Percentiles rank a stretch among this genome's conserved stretches.
Conservation (phyloP, 2,888 invertebrate genomes). For the Nemurella pictetii region DNA sequence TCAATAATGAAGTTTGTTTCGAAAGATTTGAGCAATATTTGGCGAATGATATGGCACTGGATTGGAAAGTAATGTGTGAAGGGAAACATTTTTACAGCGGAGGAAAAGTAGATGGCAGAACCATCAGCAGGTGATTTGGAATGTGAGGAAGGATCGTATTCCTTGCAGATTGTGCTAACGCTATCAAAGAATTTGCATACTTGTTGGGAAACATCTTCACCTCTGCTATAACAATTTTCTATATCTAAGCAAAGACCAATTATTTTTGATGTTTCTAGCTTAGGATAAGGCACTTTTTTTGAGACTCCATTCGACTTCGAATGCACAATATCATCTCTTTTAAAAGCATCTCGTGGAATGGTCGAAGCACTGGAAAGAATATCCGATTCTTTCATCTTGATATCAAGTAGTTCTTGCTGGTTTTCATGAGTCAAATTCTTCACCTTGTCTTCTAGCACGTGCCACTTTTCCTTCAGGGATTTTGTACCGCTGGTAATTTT, state of each 20-base stretch:
- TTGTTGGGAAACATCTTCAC: background rate
- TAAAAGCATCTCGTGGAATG: background rate
- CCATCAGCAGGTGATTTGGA: background rate
- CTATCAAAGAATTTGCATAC: background rate
- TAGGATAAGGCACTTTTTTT: slow-evolving; percentile 15
- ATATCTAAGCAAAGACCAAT: slow-evolving; percentile 8
- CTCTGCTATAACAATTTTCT: slow-evolving; percentile 1
- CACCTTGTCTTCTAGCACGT: slow-evolving; percentile 54
- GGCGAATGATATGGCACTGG: slow-evolving; percentile 42
- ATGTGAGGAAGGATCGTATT: background rate
- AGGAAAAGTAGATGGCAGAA: background rate
- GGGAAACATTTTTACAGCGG: slow-evolving; percentile 43
- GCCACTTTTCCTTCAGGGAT: slow-evolving; percentile 60
- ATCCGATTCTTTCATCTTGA: background rate
- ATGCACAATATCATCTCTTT: background rate
- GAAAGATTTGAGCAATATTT: slow-evolving; percentile 43
- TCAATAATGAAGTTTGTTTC: slow-evolving; percentile 40
- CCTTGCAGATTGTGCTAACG: background rate
- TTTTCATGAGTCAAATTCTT: slow-evolving; percentile 41
- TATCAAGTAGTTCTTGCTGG: background rate
- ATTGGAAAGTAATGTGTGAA: slow-evolving; percentile 45
- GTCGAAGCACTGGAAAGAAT: background rate
- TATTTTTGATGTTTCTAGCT: background rate
- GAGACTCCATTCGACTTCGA: background rate
- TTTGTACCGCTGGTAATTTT: slow-evolving; percentile 59